phyloP scores from a whole-genome alignment of 92 coral and sea anemone genomes.

The Chrysogorgia sp. region DNA sequence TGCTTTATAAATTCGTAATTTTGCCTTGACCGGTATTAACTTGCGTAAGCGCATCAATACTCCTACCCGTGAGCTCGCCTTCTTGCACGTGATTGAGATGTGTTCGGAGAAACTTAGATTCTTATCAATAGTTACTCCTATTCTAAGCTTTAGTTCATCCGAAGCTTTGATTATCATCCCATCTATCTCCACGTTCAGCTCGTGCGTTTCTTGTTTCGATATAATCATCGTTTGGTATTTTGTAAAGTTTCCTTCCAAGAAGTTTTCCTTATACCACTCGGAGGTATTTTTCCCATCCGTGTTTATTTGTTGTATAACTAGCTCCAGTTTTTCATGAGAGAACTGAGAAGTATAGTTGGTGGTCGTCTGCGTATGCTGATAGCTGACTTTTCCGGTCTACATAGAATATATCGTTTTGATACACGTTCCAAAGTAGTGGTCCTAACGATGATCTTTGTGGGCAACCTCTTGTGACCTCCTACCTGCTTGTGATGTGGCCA shows the following conservation, averaged over 20 bases:
- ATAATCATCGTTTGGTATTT: constrained; percentile 60
- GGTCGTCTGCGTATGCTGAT: constrained; percentile 68
- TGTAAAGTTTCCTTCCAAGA: constrained; percentile 57
- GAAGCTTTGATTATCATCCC: constrained; percentile 1
- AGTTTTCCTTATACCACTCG: constrained; percentile 53
- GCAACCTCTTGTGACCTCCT: constrained; percentile 47
- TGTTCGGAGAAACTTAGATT: no score
- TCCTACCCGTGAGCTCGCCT: no score
- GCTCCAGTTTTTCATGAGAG: constrained; percentile 7
- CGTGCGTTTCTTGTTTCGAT: constrained; percentile 17
- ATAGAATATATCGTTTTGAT: constrained; percentile 68
- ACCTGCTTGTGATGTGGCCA: constrained; percentile 44
- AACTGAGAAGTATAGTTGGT: constrained; percentile 56
- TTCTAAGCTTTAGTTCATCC: constrained; percentile 9
- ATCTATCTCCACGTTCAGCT: constrained; percentile 32
- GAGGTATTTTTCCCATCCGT: constrained; percentile 52
- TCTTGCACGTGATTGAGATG: no score
- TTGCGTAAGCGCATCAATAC: no score
- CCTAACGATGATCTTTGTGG: constrained; percentile 67
- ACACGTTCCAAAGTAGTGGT: constrained; percentile 63
- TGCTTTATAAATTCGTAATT: no score
- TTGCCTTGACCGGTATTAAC: no score
- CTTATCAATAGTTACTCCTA: constrained; percentile 46
- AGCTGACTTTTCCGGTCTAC: constrained; percentile 50
- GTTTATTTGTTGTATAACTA: constrained; percentile 19